Base-by-base conservation (phyloP, 2,888 invertebrate species). In the Biston stratarius region DNA sequence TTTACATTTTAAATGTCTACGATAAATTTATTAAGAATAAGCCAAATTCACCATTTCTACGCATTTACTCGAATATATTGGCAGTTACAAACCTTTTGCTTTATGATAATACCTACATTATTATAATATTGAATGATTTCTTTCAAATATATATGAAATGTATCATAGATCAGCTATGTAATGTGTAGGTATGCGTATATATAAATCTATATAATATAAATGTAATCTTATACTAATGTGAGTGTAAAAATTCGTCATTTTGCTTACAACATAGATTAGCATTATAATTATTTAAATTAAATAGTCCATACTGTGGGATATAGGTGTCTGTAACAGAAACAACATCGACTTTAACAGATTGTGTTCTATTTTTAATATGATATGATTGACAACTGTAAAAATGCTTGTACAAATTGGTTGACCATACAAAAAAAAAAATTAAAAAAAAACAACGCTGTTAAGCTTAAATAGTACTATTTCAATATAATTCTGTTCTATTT, bases 171-270 rank as follows among this genome's bases (percentile, higher is more conserved):
- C 42, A 61, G 47, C 15, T 56, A 60, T 61, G 64, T 58, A 58
- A 40, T 64, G 61, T 15, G 12, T 14, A 47, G 42, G 15, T 47
- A 5, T 14, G n/a, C 34, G n/a, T 52, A 38, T 15, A 42, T n/a
- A 42, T 42, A 49, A 42, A 56, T 15, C 5, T 38, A 53, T 38
- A n/a, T 47, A 48, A 40, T 47, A 49, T 66, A 59, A 45, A 44
- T 15, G 14, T 60, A 47, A 62, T 45, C 68, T 70, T 70, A 68
- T 40, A 57, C 76, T 79, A 79, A 78, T 83, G 83, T 77, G 64
- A 84, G 82, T 82, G 82, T 78, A 75, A 84, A 86, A 87, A 88
- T 88, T 89, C 87, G 86, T 85, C 86, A 80, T 85, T 83, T 81
- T 74, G 74, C 81, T 82, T 83, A 80, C 71, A 74, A 78, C 76